Evolutionary conservation across 2,113 vertebrate species (phyloP).

Genomic region (Lepidothrix coronata): DNA sequence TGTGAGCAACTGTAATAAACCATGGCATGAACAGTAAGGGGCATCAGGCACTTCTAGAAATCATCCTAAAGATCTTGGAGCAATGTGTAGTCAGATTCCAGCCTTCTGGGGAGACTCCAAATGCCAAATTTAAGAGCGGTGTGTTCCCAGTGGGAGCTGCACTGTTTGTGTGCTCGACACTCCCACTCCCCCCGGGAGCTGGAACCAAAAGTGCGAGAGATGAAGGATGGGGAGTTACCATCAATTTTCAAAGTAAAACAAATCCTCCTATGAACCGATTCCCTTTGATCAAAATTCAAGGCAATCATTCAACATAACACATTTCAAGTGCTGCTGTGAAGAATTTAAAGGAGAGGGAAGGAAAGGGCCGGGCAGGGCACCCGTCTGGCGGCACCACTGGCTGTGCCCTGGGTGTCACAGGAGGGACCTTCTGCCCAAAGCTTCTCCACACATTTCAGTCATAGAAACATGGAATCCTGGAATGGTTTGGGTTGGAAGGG

Average conservation of each 20-base stretch:
- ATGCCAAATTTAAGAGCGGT: too few relatives aligned
- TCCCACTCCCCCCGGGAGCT: background rate
- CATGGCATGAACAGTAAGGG: background rate
- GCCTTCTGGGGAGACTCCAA: background rate
- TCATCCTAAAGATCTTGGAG: background rate
- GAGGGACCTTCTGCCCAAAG: background rate
- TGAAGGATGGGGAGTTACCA: background rate
- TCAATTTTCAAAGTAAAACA: background rate
- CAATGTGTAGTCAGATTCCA: background rate
- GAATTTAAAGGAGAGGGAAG: fast-evolving
- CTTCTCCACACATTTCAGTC: background rate
- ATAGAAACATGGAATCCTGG: background rate
- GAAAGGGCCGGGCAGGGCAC: background rate
- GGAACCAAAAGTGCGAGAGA: background rate
- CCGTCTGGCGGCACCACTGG: background rate
- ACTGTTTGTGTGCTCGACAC: background rate
- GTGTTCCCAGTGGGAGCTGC: background rate
- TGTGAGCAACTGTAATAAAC: background rate
- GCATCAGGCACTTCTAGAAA: background rate
- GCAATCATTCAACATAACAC: background rate
- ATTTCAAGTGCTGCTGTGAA: background rate
- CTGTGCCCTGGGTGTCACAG: background rate
- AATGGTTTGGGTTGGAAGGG: background rate
- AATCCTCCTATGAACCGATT: background rate
- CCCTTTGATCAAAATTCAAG: background rate